Conservation (phyloP, 2,888 invertebrate genomes). For the Tortrix viridana region DNA sequence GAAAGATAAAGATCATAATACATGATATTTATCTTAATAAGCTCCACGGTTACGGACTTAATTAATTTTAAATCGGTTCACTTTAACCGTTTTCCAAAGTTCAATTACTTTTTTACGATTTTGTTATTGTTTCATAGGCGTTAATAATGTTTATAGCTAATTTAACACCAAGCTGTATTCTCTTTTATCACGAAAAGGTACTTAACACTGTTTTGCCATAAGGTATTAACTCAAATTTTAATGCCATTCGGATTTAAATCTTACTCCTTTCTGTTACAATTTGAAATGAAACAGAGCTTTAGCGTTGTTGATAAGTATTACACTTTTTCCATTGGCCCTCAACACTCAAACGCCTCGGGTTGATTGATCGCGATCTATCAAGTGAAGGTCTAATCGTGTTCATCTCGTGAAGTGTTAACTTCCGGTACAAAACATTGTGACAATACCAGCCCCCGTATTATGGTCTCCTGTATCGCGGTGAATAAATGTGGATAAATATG, state of each 20-base stretch:
- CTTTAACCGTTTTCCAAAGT: background rate
- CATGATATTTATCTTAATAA: too few relatives aligned
- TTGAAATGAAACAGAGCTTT: too few relatives aligned
- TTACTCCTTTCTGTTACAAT: too few relatives aligned
- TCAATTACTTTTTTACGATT: conserved; percentile 7
- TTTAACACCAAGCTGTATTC: background rate
- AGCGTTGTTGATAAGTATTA: too few relatives aligned
- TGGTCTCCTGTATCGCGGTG: too few relatives aligned
- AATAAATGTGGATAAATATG: too few relatives aligned
- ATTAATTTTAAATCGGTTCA: conserved; percentile 2
- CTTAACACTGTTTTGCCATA: background rate
- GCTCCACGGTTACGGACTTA: background rate
- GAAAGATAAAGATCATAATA: background rate
- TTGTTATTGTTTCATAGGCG: background rate
- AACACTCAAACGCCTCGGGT: background rate
- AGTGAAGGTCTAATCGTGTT: conserved; percentile 12
- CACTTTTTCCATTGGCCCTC: conserved; percentile 4
- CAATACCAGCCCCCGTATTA: too few relatives aligned
- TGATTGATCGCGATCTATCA: conserved; percentile 4
- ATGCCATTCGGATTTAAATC: too few relatives aligned
- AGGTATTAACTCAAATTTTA: background rate
- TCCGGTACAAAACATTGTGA: conserved; percentile 7
- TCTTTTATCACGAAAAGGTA: conserved; percentile 10
- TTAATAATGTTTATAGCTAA: background rate
- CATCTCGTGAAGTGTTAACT: background rate